Evolutionary conservation across 2,888 invertebrate genomes (phyloP), one percentile per base, ranked within the genome.

Genomic region (Nesidiocoris tenuis): DNA sequence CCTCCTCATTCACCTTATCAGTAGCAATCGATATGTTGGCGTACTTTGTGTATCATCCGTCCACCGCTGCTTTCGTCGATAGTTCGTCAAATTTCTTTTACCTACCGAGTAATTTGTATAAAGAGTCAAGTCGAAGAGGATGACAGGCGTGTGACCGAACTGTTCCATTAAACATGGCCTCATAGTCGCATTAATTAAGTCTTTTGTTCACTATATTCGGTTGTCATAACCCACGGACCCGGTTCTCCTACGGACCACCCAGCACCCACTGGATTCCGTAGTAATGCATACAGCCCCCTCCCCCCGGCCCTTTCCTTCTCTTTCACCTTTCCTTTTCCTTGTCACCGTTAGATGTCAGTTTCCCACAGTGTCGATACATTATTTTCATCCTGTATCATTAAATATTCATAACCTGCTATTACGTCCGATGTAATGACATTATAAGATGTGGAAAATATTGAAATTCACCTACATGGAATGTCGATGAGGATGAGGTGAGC

Each of bases 141-240:
- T n/a, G 39, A 39, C 39, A 39, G 39, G 39, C 39, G 39, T 39
- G 39, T 39, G 39, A 39, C 39, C 39, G 39, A 39, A 39, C 39
- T 39, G 5, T 39, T 39, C 39, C 39, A 39, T 39, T 39, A 39
- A 39, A 39, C 39, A 39, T 39, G 12, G 39, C 39, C 39, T 39
- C 56, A n/a, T n/a, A n/a, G 67, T 19, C 23, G 67, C 21, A 67
- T 67, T 67, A 67, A 67, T 67, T 67, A 67, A 25, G 54, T 67
- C 67, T 67, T 39, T 67, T 67, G 67, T 67, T 67, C 55, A 39
- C 67, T 67, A 67, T 67, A 67, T 67, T 67, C 55, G 67, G 67
- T 67, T 19, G 67, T 39, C 39, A 39, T 39, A 39, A 39, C 39
- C 39, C 39, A 39, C 39, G 39, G 39, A 39, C 39, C 39, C 39